Conservation (phyloP, 2,797 vertebrate species). For the Mionectes olivaceus region DNA sequence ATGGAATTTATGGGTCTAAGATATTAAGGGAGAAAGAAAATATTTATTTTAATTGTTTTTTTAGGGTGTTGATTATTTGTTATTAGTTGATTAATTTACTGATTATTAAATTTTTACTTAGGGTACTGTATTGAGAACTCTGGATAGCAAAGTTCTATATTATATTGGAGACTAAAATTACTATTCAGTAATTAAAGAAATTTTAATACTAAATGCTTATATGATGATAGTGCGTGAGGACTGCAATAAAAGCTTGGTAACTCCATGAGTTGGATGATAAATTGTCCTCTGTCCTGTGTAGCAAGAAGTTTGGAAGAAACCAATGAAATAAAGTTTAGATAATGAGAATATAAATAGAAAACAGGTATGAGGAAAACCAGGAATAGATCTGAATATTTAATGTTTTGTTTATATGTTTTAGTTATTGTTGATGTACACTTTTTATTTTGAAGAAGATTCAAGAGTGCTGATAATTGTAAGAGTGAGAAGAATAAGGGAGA, state of each 20-base stretch:
- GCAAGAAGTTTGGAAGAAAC: not conserved
- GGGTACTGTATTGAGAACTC: not conserved
- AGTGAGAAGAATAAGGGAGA: not conserved
- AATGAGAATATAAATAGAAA: not conserved
- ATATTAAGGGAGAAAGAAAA: not conserved
- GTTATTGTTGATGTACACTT: not conserved
- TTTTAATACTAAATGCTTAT: not conserved
- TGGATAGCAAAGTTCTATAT: not conserved
- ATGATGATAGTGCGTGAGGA: not conserved
- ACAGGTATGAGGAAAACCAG: not conserved
- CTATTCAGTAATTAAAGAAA: not conserved
- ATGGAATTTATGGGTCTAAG: not conserved
- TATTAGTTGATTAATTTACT: not conserved
- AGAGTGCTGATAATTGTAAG: not conserved
- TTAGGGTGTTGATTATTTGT: not conserved
- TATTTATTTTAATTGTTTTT: not conserved
- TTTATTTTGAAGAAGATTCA: not conserved
- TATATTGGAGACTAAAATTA: not conserved
- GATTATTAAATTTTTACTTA: not conserved
- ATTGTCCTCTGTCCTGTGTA: not conserved
- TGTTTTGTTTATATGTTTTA: not conserved
- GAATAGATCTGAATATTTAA: not conserved
- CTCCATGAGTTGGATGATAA: not conserved
- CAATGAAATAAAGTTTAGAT: not conserved
- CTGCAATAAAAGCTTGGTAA: not conserved